A percentile compares a stretch with the other conserved stretches of the same genome.
These are phyloP conservation scores for Motacilla alba DNA, from an alignment of 2,113 vertebrate species.

Conservation along the genomic window DNA sequence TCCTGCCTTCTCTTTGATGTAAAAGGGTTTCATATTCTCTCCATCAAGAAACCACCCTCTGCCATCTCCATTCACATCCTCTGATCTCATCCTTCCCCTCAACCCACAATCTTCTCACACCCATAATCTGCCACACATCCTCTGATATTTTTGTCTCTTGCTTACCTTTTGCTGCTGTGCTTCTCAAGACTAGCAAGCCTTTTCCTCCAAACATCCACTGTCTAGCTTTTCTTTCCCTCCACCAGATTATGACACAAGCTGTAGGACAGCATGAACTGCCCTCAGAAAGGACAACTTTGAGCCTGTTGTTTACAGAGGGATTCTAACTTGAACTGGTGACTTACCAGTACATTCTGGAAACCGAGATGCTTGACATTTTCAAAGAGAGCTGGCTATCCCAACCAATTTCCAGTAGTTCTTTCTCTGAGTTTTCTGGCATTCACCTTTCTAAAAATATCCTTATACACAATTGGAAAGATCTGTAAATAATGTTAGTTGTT, in stretches of 20 bases:
- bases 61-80: background rate
- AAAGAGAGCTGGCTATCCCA: background rate
- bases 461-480: background rate
- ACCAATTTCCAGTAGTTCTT: fast-evolving
- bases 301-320: background rate
- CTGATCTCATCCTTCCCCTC: background rate
- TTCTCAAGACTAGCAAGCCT: background rate
- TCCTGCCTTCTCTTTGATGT: background rate
- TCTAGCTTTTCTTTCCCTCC: background rate
- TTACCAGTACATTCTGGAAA: background rate
- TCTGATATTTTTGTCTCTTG: background rate
- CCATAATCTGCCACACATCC: background rate
- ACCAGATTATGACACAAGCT: background rate
- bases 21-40: background rate
- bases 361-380: background rate
- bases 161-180: background rate
- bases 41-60: background rate
- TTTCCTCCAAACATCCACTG: background rate
- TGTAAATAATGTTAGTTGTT: background rate
- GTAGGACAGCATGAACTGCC: background rate
- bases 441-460: background rate
- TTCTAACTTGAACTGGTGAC: background rate
- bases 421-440: background rate
- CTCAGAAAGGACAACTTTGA: background rate
- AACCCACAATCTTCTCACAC: background rate